Evolutionary conservation across 2,888 invertebrate genomes (phyloP).

Genomic region (Mimas tiliae): DNA sequence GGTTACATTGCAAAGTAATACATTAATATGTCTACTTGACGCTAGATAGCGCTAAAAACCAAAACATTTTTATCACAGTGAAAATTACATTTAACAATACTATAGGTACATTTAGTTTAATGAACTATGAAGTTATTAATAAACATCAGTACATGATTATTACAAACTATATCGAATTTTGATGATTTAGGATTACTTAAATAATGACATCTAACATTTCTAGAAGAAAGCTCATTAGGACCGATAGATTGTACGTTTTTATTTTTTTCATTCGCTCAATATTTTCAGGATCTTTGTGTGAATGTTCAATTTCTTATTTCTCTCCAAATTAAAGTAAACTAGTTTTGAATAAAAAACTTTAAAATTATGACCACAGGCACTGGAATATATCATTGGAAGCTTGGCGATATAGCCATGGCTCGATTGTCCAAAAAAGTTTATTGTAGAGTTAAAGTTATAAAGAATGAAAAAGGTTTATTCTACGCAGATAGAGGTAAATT

Average conservation of each 20-base stretch:
- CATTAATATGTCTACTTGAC: constrained; percentile 42
- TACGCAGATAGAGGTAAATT: constrained; percentile 70
- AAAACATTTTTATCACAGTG: too few species aligned
- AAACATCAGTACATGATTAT: too few species aligned
- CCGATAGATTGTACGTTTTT: not conserved
- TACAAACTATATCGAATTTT: not conserved
- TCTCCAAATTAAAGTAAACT: constrained; percentile 1
- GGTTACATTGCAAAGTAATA: not conserved
- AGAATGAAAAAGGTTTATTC: constrained; percentile 73
- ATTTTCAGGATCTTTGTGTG: not conserved
- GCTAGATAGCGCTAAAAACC: constrained; percentile 44
- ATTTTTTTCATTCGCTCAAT: not conserved
- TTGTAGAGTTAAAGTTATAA: constrained; percentile 71
- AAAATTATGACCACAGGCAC: constrained; percentile 46
- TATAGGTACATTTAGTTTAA: too few species aligned
- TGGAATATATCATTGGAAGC: constrained; percentile 72
- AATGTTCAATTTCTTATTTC: not conserved
- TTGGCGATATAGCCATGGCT: constrained; percentile 73
- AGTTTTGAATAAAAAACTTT: not conserved
- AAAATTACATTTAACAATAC: too few species aligned
- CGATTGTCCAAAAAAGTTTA: constrained; percentile 70
- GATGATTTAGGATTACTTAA: not conserved
- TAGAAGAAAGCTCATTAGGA: not conserved
- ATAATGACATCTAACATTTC: not conserved
- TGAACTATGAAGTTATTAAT: too few species aligned